phyloP scores from a whole-genome alignment of 2,888 invertebrate genomes.

The Sarcophaga caerulescens region DNA sequence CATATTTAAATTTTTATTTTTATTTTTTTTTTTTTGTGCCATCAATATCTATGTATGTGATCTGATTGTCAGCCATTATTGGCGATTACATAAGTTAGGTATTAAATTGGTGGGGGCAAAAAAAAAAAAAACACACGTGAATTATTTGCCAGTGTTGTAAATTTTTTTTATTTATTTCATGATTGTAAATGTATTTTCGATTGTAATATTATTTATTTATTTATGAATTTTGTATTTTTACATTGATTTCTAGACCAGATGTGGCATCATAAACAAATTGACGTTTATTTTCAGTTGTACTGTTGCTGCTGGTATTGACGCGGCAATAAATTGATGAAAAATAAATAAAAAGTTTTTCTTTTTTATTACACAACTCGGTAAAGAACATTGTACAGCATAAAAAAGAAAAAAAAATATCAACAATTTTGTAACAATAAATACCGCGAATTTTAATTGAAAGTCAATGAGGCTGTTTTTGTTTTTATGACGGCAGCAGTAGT shows the following conservation, averaged over 20 bases:
- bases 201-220: slow-evolving; percentile 39
- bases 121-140: neutral
- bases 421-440: slow-evolving; percentile 37
- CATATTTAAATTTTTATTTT: neutral
- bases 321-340: neutral
- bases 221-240: slow-evolving; percentile 27
- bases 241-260: slow-evolving; percentile 50
- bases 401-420: neutral
- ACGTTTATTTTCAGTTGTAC: neutral
- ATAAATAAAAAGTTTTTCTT: slow-evolving; percentile 14
- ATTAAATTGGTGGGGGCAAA: neutral
- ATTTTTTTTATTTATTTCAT: slow-evolving; percentile 21
- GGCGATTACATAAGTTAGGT: neutral
- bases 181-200: slow-evolving; percentile 8
- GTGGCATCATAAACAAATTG: slow-evolving; percentile 50
- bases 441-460: slow-evolving; percentile 49
- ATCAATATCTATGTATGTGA: neutral
- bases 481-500: neutral
- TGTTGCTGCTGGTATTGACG: slow-evolving; percentile 30
- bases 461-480: slow-evolving; percentile 43
- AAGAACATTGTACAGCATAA: neutral
- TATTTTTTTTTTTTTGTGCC: neutral
- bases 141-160: slow-evolving; percentile 20
- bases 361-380: neutral
- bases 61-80: neutral